Evolutionary conservation across 2,888 invertebrate genomes (phyloP).

Genomic region (Mongoloraphidia duomilia): DNA sequence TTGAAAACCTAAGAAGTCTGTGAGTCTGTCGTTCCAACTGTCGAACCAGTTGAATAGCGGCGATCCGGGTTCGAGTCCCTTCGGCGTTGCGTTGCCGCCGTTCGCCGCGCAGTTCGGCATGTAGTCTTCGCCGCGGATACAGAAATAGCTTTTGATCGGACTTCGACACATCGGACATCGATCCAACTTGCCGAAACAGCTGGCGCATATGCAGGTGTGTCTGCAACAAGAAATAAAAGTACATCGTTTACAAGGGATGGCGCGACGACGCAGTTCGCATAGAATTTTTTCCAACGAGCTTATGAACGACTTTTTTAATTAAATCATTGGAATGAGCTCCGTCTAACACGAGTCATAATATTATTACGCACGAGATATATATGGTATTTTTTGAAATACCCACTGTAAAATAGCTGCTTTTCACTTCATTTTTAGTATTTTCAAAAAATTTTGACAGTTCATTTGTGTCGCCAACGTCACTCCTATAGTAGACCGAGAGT

Average conservation of each 20-base stretch:
- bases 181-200: constrained; percentile 66
- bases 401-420: too few relatives aligned
- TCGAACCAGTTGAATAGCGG: constrained; percentile 35
- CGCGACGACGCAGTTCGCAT: not conserved
- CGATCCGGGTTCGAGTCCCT: constrained; percentile 29
- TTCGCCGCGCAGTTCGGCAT: constrained; percentile 31
- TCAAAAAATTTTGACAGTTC: too few relatives aligned
- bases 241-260: not conserved
- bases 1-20: constrained; percentile 58
- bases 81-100: constrained; percentile 23
- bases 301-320: too few relatives aligned
- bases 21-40: constrained; percentile 55
- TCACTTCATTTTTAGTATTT: too few relatives aligned
- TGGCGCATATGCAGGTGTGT: constrained; percentile 72
- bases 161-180: constrained; percentile 80
- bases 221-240: constrained; percentile 24
- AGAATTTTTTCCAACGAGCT: not conserved
- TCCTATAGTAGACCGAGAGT: too few relatives aligned
- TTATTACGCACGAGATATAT: too few relatives aligned
- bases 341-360: too few relatives aligned
- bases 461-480: too few relatives aligned
- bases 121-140: constrained; percentile 65
- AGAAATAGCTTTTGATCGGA: constrained; percentile 70
- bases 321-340: too few relatives aligned
- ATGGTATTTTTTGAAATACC: too few relatives aligned